Conservation (phyloP, 1,140 invertebrate genomes). For the Drosophila littoralis region DNA sequence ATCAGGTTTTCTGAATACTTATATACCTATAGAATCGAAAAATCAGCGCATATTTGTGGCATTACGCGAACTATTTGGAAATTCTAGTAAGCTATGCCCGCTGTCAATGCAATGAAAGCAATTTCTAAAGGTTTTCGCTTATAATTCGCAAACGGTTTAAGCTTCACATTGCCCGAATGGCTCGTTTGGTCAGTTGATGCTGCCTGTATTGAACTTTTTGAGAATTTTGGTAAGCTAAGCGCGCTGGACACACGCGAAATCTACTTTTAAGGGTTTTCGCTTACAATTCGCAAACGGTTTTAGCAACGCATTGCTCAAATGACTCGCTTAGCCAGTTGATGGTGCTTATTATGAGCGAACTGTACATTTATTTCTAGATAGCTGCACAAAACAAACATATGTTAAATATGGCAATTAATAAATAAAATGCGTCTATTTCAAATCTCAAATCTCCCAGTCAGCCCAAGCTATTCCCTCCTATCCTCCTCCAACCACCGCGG, state of each 20-base stretch:
- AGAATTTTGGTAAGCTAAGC: too few species aligned
- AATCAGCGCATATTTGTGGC: slow-evolving; percentile 1
- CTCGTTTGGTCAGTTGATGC: neutral
- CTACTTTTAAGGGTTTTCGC: neutral
- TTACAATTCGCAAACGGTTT: slow-evolving; percentile 28
- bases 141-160: neutral
- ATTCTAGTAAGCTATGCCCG: neutral
- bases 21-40: neutral
- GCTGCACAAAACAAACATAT: slow-evolving; percentile 27
- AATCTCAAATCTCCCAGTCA: slow-evolving; percentile 25
- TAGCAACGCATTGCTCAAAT: neutral
- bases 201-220: neutral
- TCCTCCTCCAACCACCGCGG: neutral
- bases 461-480: slow-evolving; percentile 6
- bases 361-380: slow-evolving; percentile 18
- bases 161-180: neutral
- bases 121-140: neutral
- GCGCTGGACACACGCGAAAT: too few species aligned
- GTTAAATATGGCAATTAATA: slow-evolving; percentile 74
- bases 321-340: slow-evolving; percentile 1
- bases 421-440: slow-evolving; percentile 72
- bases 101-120: neutral
- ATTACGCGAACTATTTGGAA: slow-evolving; percentile 7
- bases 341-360: neutral
- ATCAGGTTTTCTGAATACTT: slow-evolving; percentile 13